Evolutionary conservation across 1,140 invertebrate genomes (phyloP).

Genomic region (Mercenaria mercenaria): DNA sequence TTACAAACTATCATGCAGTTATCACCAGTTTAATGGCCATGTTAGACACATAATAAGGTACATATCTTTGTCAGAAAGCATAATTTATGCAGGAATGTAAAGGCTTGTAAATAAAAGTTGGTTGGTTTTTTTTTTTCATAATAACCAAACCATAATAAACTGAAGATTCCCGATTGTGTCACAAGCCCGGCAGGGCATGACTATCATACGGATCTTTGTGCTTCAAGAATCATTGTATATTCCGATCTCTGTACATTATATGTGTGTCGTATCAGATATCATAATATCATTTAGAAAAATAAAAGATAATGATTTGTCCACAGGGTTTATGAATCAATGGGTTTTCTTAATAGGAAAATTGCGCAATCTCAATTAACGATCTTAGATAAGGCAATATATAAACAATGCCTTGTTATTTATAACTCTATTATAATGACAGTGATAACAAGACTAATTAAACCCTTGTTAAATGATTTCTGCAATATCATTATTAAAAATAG

Average conservation of each 20-base stretch:
- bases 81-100: conserved; percentile 40
- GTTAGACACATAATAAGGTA: not conserved
- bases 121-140: not conserved
- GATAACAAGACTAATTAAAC: too few relatives aligned
- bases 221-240: not conserved
- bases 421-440: too few relatives aligned
- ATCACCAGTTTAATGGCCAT: not conserved
- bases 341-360: not conserved
- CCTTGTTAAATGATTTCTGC: too few relatives aligned
- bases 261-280: not conserved
- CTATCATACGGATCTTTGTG: not conserved
- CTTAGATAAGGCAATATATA: not conserved
- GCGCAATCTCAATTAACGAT: not conserved
- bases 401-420: not conserved
- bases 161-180: not conserved
- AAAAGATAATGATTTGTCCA: not conserved
- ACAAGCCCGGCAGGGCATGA: not conserved
- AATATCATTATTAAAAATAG: too few relatives aligned
- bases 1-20: not conserved
- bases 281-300: conserved; percentile 18
- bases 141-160: not conserved
- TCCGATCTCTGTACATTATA: not conserved
- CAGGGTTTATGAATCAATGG: not conserved
- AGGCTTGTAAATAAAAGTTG: not conserved
- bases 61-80: not conserved